phyloP scores from a whole-genome alignment of 2,888 invertebrate genomes.

The Nomada flava region DNA sequence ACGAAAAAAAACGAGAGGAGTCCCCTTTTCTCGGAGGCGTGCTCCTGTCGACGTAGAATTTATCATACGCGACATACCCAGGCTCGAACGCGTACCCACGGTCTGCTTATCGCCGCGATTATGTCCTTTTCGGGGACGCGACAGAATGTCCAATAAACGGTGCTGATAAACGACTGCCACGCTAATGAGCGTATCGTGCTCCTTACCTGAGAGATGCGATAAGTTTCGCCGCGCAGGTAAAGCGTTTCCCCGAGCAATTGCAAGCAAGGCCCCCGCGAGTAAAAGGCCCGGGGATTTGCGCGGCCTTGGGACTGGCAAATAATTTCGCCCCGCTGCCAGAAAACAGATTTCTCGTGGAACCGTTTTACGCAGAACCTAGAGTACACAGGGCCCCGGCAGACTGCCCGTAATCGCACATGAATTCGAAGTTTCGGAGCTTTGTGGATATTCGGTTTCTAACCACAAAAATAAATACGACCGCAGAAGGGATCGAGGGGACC shows the following conservation, averaged over 20 bases:
- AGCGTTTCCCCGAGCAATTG: slow-evolving; percentile 32
- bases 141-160: slow-evolving; percentile 29
- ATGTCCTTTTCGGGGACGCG: background rate
- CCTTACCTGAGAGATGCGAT: slow-evolving; percentile 19
- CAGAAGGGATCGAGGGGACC: no score
- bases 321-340: background rate
- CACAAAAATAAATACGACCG: background rate
- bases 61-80: background rate
- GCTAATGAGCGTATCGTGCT: slow-evolving; percentile 34
- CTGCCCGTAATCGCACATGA: no score
- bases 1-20: slow-evolving; percentile 30
- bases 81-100: no score
- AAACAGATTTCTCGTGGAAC: background rate
- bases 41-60: background rate
- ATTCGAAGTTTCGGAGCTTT: background rate
- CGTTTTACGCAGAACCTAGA: background rate
- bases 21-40: background rate
- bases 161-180: slow-evolving; percentile 20
- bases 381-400: no score
- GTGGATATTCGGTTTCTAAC: background rate
- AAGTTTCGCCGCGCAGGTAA: slow-evolving; percentile 29
- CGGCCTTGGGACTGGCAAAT: background rate
- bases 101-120: slow-evolving; percentile 11
- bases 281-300: slow-evolving; percentile 1
- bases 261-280: slow-evolving; percentile 3